Evolutionary conservation across 2,888 invertebrate species (phyloP), one percentile per base, ranked within the genome.

Genomic region (Euzophera pinguis): DNA sequence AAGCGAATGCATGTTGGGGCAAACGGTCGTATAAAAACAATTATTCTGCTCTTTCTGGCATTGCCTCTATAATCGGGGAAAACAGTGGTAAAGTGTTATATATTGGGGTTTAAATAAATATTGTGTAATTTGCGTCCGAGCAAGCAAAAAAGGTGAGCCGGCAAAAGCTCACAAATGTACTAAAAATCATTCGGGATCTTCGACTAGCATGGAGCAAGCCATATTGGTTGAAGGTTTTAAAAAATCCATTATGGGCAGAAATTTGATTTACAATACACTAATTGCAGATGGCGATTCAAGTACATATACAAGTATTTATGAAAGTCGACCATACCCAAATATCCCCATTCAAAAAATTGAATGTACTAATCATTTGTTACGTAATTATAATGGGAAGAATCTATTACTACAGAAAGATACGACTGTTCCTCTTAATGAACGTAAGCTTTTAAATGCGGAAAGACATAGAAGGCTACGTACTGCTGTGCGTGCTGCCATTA

Each of bases 281-380:
- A 52, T 60, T 14, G 50, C 54, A 17, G 57, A 59, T 22, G 60
- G 57, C 4, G 56, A 58, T 29, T 49, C 60, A 0, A 53, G 55
- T 12, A 56, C 52, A 10, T 47, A 59, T 37, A 57, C 58, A 53
- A 59, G 39, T 9, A 56, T 61, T 47, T 39, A 34, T 16, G 56
- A 62, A 52, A 57, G 54, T 17, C 37, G 56, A 39, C 54, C 55
- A 12, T 59, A 59, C 43, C 38, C 53, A 4, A 39, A 57, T 41
- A 10, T 47, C 6, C 52, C 41, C 6, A 32, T 59, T 10, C 45
- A 54, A 41, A 59, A 59, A 55, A 54, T 59, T 14, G 55, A 58
- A 17, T 60, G 57, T 32, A 49, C 50, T 1, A 58, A 58, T 29
- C 58, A 60, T n/a, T 3, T 38, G 1, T 1, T 38, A 1, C 37